These are phyloP conservation scores for Dromaius novaehollandiae DNA, from an alignment of 2,113 vertebrate genomes.

Conservation along the genomic window DNA sequence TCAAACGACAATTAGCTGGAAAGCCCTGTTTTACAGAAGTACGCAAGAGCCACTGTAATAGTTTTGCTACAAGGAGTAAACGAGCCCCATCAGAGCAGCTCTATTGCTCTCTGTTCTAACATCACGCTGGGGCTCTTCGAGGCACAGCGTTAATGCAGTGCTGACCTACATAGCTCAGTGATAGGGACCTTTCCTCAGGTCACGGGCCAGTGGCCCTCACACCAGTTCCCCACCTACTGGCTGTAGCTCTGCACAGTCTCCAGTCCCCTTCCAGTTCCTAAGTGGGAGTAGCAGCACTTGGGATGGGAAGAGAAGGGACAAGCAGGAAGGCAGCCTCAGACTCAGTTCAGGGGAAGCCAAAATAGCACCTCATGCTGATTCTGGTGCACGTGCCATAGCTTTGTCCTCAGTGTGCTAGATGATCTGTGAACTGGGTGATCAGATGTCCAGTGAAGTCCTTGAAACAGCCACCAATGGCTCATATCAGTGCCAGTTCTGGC, in stretches of 20 bases:
- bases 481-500: no score
- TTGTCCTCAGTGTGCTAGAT: neutral
- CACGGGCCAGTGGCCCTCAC: neutral
- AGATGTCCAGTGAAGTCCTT: neutral
- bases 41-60: neutral
- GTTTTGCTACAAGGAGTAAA: neutral
- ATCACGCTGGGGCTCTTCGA: neutral
- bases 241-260: neutral
- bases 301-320: neutral
- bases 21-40: neutral
- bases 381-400: neutral
- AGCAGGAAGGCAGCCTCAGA: neutral
- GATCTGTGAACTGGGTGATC: neutral
- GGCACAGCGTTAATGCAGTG: neutral
- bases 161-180: neutral
- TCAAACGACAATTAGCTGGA: slow-evolving; percentile 23
- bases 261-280: neutral
- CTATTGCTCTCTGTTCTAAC: neutral
- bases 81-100: neutral
- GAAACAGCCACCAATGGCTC: neutral
- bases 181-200: neutral
- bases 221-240: neutral
- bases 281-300: neutral
- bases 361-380: fast-evolving
- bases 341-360: neutral